phyloP scores from a whole-genome alignment of 2,797 vertebrate species.

The Tapirus indicus region DNA sequence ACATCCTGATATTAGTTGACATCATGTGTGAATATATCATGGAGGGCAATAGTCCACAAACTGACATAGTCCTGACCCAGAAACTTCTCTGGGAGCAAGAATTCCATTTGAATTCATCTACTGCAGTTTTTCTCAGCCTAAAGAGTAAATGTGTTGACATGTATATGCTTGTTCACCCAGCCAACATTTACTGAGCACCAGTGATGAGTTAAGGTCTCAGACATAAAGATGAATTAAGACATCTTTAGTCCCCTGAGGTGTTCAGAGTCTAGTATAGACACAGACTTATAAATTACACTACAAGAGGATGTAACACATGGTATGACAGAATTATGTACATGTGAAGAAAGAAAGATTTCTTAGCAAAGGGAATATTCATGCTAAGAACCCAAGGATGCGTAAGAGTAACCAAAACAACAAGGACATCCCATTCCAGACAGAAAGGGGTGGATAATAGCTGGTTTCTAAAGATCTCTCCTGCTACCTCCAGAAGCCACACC shows the following conservation, averaged over 20 bases:
- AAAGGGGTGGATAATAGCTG: background rate
- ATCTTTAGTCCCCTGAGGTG: conserved; percentile 39
- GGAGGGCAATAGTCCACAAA: background rate
- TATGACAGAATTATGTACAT: background rate
- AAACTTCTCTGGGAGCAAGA: conserved; percentile 60
- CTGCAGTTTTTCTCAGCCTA: conserved; percentile 30
- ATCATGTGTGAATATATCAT: conserved; percentile 42
- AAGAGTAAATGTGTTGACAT: conserved; percentile 46
- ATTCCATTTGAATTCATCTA: conserved; percentile 38
- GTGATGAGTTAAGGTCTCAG: background rate
- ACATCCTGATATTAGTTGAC: conserved; percentile 72
- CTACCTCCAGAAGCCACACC: background rate
- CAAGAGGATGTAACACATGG: background rate
- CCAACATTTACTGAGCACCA: conserved; percentile 28
- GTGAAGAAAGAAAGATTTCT: background rate
- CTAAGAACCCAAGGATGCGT: background rate
- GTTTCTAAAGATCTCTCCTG: background rate
- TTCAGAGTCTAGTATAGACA: background rate
- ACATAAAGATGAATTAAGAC: conserved; percentile 59
- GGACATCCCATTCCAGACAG: background rate
- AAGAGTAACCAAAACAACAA: background rate
- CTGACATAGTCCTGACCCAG: conserved; percentile 44
- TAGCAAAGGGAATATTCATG: background rate
- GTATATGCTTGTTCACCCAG: background rate
- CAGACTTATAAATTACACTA: conserved; percentile 18